Base-by-base conservation (phyloP, 2,888 invertebrate genomes). In the Catocala nupta region DNA sequence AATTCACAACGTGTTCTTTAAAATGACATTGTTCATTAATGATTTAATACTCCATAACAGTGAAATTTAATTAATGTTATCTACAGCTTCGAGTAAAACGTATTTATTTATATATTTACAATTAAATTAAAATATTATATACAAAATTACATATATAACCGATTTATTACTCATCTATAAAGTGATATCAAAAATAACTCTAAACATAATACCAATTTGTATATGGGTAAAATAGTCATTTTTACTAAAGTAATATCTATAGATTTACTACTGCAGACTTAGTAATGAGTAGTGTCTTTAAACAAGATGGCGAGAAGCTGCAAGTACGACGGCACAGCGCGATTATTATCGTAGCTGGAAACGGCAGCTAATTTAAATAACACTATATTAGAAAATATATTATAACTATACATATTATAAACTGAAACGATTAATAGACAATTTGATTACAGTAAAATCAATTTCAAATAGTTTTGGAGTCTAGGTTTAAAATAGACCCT, bases 291-390 rank as follows among this genome's bases (percentile, higher is more conserved):
- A 47, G 73, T 74, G 73, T 77, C 81, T 81, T 81, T 76, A 79
- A 80, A 81, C 85, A 88, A 88, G 84, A 88, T 89, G 88, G 88
- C 88, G 88, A 83, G 82, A 84, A 78, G 77, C 81, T 84, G 81
- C 68, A 71, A 70, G 70, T 72, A 73, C 68, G 60, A 59, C 74
- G 70, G 62, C 53, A 67, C 16, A 25, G 25, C 58, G 45, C 59
- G 55, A 63, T 61, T 58, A 66, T 65, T 65, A 63, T 16, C 43
- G 12, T 62, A 52, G 53, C 55, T 60, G 45, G 43, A 48, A 53
- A 60, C 57, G 45, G 43, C 34, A 43, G 8, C 6, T 4, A 33
- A 49, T 33, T 13, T 51, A 36, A 51, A 51, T 52, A 11, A 44
- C 43, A n/a, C 5, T 16, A 9, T 48, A 48, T 39, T 55, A 39